Evolutionary conservation across 2,113 vertebrate species (phyloP).

Genomic region (Pao palembangensis): DNA sequence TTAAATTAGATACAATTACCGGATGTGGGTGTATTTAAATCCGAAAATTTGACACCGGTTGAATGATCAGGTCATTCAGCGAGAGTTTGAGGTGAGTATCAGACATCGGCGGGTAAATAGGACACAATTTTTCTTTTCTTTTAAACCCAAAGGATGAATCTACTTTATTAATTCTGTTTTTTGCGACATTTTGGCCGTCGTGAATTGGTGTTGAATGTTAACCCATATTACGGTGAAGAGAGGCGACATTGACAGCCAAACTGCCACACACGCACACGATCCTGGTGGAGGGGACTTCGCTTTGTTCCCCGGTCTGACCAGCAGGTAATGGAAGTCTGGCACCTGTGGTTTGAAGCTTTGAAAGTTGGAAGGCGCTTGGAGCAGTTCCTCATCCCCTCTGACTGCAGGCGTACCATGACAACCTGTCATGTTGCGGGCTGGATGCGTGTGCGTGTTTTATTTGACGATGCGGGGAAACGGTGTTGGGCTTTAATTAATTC

Average conservation of each 20-base stretch:
- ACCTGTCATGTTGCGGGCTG: too few species aligned
- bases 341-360: too few species aligned
- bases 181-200: background rate
- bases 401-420: too few species aligned
- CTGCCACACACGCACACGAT: conserved; percentile 41
- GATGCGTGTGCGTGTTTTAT: too few species aligned
- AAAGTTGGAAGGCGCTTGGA: too few species aligned
- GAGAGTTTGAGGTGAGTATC: conserved; percentile 55
- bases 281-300: conserved; percentile 19
- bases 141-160: background rate
- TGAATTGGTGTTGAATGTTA: background rate
- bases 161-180: background rate
- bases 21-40: background rate
- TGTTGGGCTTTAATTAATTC: too few species aligned
- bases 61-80: conserved; percentile 16
- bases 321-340: background rate
- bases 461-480: too few species aligned
- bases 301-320: conserved; percentile 28
- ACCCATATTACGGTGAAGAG: conserved; percentile 7
- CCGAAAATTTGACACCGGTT: background rate
- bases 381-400: too few species aligned
- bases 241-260: conserved; percentile 32
- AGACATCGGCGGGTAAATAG: conserved; percentile 40
- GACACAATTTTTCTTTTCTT: background rate
- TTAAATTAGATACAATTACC: background rate